Conservation (phyloP, 2,113 vertebrate species). For the Cichladusa arquata region DNA sequence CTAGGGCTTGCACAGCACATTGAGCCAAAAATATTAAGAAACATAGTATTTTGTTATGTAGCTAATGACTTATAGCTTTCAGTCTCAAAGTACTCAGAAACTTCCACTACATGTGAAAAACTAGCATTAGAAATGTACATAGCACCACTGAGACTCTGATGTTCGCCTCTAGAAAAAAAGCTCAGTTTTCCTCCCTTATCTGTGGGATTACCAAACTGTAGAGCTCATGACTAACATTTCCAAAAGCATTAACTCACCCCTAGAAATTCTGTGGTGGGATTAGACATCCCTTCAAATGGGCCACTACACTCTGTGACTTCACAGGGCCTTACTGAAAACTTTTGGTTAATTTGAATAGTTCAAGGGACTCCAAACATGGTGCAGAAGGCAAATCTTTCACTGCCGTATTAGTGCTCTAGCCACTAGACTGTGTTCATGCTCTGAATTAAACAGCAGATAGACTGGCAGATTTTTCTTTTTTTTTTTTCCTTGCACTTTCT, state of each 20-base stretch:
- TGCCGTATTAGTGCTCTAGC: not conserved
- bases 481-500: not conserved
- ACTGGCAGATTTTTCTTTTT: not conserved
- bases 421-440: not conserved
- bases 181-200: not conserved
- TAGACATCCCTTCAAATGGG: not conserved
- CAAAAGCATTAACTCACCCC: not conserved
- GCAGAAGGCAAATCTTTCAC: not conserved
- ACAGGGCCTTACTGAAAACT: not conserved
- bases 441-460: not conserved
- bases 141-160: not conserved
- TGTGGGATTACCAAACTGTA: not conserved
- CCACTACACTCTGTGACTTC: not conserved
- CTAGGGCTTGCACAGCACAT: not conserved
- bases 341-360: not conserved
- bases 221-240: not conserved
- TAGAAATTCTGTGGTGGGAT: not conserved
- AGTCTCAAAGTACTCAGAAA: not conserved
- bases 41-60: not conserved
- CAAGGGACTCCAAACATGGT: not conserved
- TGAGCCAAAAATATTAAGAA: conserved; percentile 35
- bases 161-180: not conserved
- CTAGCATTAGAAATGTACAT: not conserved
- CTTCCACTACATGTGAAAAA: not conserved
- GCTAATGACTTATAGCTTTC: not conserved